Conservation (phyloP, 2,797 vertebrate genomes). For the Vireo griseus region DNA sequence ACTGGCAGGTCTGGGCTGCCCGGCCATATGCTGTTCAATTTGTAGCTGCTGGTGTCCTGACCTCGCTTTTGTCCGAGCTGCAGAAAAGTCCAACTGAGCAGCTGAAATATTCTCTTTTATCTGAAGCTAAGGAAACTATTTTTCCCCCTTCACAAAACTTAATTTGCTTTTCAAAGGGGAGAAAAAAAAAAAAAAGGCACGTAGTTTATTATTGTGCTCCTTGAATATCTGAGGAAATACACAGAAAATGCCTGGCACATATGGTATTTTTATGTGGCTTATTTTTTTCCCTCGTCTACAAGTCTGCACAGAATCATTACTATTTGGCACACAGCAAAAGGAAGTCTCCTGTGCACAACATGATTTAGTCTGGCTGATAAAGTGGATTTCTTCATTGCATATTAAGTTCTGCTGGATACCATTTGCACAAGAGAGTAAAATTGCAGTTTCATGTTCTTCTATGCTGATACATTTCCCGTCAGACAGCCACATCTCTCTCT, state of each 20-base stretch:
- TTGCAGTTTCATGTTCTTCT: conserved; percentile 11
- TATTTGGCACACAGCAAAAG: conserved; percentile 41
- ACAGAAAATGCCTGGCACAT: conserved; percentile 26
- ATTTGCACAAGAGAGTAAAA: conserved; percentile 38
- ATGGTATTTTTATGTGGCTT: conserved; percentile 38
- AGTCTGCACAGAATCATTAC: conserved; percentile 48
- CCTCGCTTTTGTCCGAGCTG: conserved; percentile 17
- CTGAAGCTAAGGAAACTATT: conserved; percentile 4
- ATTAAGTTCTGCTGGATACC: conserved; percentile 50
- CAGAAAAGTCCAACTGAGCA: neutral
- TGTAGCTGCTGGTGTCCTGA: conserved; percentile 49
- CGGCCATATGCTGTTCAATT: conserved; percentile 50
- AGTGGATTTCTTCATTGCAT: conserved; percentile 49
- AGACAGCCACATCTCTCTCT: conserved; percentile 12
- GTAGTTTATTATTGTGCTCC: neutral
- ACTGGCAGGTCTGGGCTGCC: neutral
- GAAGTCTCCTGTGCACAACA: conserved; percentile 56
- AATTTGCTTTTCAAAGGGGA: conserved; percentile 7
- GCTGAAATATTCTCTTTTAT: neutral
- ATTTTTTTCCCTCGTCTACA: conserved; percentile 31
- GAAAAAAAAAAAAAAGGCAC: neutral
- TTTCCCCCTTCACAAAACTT: neutral
- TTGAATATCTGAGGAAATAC: conserved; percentile 30
- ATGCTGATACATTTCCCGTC: neutral
- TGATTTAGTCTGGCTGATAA: conserved; percentile 58